Percentiles rank a stretch among this genome's conserved stretches.
Conservation (phyloP, 1,140 invertebrate species). For the Pemphigus obesinymphae region DNA sequence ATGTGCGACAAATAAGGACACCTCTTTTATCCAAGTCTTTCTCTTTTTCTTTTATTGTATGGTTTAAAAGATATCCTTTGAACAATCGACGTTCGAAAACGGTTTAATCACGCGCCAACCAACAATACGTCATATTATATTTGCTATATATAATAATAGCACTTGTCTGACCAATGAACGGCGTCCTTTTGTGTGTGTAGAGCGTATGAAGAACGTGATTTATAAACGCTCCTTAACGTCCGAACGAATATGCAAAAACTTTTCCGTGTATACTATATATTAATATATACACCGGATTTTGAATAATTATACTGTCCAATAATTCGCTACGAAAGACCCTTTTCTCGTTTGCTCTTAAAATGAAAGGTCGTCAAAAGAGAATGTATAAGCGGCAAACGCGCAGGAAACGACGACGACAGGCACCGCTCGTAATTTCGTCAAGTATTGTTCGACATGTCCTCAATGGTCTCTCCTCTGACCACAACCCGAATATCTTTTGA, state of each 20-base stretch:
- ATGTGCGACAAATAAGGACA: background rate
- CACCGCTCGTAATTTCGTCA: conserved; percentile 12
- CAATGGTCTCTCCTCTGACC: conserved; percentile 12
- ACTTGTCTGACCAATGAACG: background rate
- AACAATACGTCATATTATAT: background rate
- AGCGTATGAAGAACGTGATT: conserved; percentile 5
- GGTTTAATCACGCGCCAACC: background rate
- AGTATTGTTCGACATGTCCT: conserved; percentile 23
- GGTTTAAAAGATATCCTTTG: no score
- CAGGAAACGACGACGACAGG: background rate
- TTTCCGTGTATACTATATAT: no score
- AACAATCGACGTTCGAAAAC: background rate
- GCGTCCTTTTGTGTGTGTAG: no score
- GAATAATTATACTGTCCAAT: conserved; percentile 35
- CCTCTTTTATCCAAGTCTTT: background rate
- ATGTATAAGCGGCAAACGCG: no score
- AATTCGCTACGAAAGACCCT: background rate
- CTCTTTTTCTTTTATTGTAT: no score
- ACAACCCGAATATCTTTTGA: conserved; percentile 38
- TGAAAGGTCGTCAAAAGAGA: conserved; percentile 2
- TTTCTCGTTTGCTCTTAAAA: conserved; percentile 16
- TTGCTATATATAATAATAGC: no score
- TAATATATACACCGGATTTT: conserved; percentile 1
- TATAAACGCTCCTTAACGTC: conserved; percentile 36
- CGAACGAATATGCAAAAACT: conserved; percentile 16